These are phyloP conservation scores for Bursaphelenchus okinawaensis DNA, from an alignment of 2,888 invertebrate genomes.

Conservation along the genomic window DNA sequence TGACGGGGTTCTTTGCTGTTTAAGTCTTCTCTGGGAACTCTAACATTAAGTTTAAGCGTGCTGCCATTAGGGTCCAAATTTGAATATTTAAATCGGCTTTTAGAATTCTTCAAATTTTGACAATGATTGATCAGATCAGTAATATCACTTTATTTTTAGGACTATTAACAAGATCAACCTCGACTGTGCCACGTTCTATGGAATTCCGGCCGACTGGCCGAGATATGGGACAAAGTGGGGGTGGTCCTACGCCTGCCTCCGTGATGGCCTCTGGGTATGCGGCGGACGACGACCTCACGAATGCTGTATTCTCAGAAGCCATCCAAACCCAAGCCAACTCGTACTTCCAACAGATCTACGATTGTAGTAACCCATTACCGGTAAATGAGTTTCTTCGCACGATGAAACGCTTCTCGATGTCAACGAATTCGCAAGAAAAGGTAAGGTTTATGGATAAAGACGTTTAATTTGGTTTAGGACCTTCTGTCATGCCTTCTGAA, in stretches of 20 bases:
- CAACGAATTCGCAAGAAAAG: conserved; percentile 73
- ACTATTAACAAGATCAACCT: not conserved
- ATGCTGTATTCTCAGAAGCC: conserved; percentile 62
- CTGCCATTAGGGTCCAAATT: no score
- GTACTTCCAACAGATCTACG: conserved; percentile 73
- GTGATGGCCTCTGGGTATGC: conserved; percentile 1
- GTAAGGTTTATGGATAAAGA: conserved; percentile 15
- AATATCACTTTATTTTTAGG: not conserved
- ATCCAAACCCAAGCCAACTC: conserved; percentile 98
- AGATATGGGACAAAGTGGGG: conserved; percentile 2
- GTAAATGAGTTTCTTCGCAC: conserved; percentile 93
- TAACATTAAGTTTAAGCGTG: no score
- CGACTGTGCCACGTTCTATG: conserved; percentile 7
- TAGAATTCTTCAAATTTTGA: no score
- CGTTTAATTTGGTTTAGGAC: conserved; percentile 49
- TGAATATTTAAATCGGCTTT: no score
- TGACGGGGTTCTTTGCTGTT: no score
- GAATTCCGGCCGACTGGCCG: conserved; percentile 14
- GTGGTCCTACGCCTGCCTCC: not conserved
- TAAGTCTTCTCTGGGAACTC: no score
- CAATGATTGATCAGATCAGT: no score
- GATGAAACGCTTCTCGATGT: conserved; percentile 89
- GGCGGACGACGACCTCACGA: conserved; percentile 20
- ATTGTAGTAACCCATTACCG: conserved; percentile 8
- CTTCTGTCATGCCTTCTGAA: conserved; percentile 90